Base-by-base conservation (phyloP, 1,140 invertebrate species). In the Drosophila asahinai region DNA sequence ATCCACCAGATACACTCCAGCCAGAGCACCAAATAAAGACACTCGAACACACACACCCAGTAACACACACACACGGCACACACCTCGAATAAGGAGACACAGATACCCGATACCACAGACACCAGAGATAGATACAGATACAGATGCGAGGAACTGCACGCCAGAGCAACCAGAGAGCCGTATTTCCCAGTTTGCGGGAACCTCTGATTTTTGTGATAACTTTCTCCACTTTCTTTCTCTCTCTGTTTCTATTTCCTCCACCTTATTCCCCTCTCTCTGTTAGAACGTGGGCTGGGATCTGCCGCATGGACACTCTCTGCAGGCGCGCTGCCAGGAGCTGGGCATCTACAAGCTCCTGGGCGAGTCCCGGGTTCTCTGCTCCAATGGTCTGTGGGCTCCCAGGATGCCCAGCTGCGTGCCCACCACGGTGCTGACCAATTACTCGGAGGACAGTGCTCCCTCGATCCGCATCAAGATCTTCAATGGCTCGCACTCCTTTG, bases 371-470 rank as follows among this genome's bases (percentile, higher is more conserved):
- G 93, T 97, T 2, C 94, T 95, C 5, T 98, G 97, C 92, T 95
- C 96, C 45, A 97, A 98, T 83, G 97, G 97, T 0, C 94, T 94
- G 25, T 98, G 97, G 97, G 95, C 94, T 8, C 94, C 95, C 1
- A 94, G 95, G 64, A 92, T 96, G 81, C 97, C 97, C 3, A 95
- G 95, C 61, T 98, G 97, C 92, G 95, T 97, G 80, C 95, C 96
- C 22, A 98, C 97, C 27, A 97, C 97, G 2, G 92, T 97, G 2
- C 94, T 97, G 51, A 97, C 96, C 48, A 97, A 97, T 93, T 97
- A 97, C 92, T 97, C 97, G 74, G 97, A 97, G 74, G 96, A 97
- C 74, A 96, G 96, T 11, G 97, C 97, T 0, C 97, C 97, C 2
- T 97, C 97, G 2, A 97, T 98, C 61, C 94, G 97, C 5, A 96